Evolutionary conservation across 2,888 invertebrate genomes (phyloP).

Genomic region (Dichetophora obliterata): DNA sequence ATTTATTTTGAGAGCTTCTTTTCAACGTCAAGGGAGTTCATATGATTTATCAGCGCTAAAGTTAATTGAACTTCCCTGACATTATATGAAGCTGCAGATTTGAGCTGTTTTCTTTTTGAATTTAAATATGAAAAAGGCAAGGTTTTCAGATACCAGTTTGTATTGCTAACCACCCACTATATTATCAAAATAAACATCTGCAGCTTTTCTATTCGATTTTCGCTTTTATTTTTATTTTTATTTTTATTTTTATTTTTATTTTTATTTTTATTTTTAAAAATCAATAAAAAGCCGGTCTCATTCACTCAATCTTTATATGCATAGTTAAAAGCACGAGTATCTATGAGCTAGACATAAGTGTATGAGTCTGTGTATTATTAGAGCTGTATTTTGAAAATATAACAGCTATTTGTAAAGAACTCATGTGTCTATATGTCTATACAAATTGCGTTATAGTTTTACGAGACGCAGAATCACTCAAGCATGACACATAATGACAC

Average conservation of each 20-base stretch:
- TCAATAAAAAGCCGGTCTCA: slow-evolving; percentile 28
- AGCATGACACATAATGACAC: slow-evolving; percentile 44
- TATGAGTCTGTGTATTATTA: not conserved
- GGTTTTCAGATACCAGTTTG: not conserved
- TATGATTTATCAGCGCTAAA: not conserved
- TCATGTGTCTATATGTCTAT: not conserved
- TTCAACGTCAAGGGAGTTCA: not conserved
- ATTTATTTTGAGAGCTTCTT: not conserved
- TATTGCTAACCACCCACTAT: not conserved
- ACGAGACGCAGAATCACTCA: slow-evolving; percentile 37
- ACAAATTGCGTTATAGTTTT: not conserved
- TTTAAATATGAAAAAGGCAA: not conserved
- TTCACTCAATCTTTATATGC: not conserved
- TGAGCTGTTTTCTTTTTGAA: not conserved
- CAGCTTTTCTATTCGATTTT: too few relatives aligned
- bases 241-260: not conserved
- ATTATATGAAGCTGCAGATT: not conserved
- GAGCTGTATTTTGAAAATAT: not conserved
- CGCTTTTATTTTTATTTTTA: not conserved
- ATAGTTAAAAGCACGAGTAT: not conserved
- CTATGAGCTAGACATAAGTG: not conserved
- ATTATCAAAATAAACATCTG: too few relatives aligned
- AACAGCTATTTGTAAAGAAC: slow-evolving; percentile 1
- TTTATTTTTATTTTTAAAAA: not conserved
- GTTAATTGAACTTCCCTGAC: slow-evolving; percentile 13